A percentile compares a stretch with the other conserved stretches of the same genome.
These are phyloP conservation scores for Numenius phaeopus DNA, from an alignment of 2,797 vertebrate genomes.

Conservation along the genomic window DNA sequence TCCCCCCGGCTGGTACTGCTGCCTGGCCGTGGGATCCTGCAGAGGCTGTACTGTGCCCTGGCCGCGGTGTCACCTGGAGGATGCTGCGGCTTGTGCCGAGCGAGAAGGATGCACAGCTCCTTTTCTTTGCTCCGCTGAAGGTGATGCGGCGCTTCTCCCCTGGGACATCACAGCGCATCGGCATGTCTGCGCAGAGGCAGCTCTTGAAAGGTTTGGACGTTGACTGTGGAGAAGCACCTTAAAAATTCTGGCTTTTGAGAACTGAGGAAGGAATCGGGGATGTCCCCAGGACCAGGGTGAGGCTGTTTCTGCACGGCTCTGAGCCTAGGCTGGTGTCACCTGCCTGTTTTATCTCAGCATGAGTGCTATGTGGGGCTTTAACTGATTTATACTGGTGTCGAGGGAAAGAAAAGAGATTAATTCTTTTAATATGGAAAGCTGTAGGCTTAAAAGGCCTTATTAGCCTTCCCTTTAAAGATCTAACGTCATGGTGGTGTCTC, in stretches of 20 bases:
- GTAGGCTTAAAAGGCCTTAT: background rate
- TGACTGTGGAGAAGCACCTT: background rate
- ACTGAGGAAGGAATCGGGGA: background rate
- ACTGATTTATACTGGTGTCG: background rate
- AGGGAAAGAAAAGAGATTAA: background rate
- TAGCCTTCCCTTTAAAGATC: background rate
- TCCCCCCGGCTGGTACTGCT: background rate
- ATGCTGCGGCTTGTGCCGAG: background rate
- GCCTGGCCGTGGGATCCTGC: no score
- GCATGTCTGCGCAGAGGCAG: background rate
- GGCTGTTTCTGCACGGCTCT: background rate
- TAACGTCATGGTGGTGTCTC: background rate
- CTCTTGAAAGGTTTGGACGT: background rate
- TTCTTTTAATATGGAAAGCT: background rate
- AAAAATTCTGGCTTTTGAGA: background rate
- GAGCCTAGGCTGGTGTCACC: background rate
- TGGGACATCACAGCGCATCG: background rate
- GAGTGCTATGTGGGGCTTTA: background rate
- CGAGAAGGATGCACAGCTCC: background rate
- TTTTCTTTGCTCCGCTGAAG: background rate
- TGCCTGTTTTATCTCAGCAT: background rate
- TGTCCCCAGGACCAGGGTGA: accelerated
- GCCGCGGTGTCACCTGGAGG: background rate
- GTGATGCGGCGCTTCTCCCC: no score
- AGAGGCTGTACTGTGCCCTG: background rate